Conservation (phyloP, 2,113 vertebrate species). For the Hepsetus odoe region DNA sequence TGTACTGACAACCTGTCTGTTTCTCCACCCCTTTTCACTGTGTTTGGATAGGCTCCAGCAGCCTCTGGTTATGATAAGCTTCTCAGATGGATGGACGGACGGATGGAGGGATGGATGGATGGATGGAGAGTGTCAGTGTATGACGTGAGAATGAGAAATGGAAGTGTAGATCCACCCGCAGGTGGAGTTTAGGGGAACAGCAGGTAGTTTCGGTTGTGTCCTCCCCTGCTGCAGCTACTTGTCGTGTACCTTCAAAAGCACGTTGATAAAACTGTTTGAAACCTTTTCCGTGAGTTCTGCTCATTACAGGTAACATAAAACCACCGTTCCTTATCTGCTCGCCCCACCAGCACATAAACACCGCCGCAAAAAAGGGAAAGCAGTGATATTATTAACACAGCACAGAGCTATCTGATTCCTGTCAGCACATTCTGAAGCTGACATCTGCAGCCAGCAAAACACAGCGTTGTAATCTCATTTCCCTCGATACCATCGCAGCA, state of each 20-base stretch:
- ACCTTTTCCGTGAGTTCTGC: not conserved
- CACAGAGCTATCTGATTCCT: not conserved
- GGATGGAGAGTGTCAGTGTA: too few species aligned
- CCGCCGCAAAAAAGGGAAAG: not conserved
- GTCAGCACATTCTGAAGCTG: not conserved
- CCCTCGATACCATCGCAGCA: not conserved
- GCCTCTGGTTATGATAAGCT: too few species aligned
- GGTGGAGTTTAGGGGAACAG: too few species aligned
- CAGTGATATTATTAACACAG: not conserved
- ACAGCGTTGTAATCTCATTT: not conserved
- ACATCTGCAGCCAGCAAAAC: conserved; percentile 6
- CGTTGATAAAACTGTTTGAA: not conserved
- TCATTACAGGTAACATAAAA: not conserved
- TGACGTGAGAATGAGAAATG: too few species aligned
- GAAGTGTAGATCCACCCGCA: too few species aligned
- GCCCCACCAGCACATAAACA: not conserved
- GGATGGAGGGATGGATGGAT: too few species aligned
- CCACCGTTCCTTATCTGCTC: not conserved
- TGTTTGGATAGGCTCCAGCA: too few species aligned
- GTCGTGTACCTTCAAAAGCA: not conserved
- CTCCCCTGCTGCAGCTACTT: too few species aligned
- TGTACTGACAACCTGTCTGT: too few species aligned
- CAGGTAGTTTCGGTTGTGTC: too few species aligned
- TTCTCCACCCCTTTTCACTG: too few species aligned
- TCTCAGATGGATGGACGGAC: too few species aligned